Evolutionary conservation across 1,140 invertebrate genomes (phyloP), one percentile per base, ranked within the genome.

Genomic region (Phocides pigmalion): DNA sequence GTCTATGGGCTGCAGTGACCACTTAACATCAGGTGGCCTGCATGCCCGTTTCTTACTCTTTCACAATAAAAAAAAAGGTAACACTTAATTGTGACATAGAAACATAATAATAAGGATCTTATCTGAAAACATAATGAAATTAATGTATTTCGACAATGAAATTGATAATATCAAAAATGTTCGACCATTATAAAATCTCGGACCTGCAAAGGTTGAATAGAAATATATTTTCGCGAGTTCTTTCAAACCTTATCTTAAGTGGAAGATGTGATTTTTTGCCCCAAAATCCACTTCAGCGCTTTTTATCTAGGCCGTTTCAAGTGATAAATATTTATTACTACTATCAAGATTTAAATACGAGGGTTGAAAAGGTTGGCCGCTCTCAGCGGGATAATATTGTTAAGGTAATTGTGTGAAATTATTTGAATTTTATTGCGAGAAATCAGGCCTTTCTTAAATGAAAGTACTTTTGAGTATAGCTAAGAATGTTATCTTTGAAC

Each of bases 281-380:
- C n/a, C 51, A 58, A 63, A 59, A 28, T 42, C 44, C 28, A 46
- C 51, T 63, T 37, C 28, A 39, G 19, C 25, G 42, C 56, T 46
- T 47, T 59, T 72, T 62, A 72, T 68, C 62, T 62, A 47, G 50
- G 54, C 62, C 56, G 20, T 66, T 69, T 70, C 41, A 25, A 44
- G 58, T 65, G 56, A 67, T 64, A 62, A 68, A 58, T 72, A 72
- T 67, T 64, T 64, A 64, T 72, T 66, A 54, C 58, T 47, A 47
- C 56, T 59, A 59, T 59, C 56, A 37, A 35, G 56, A 59, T 59
- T 59, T 59, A 59, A 59, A 59, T 47, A 59, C 42, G 56, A 59
- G 16, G 42, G 42, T 53, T 47, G 41, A 59, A 35, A 59, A 46
- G 42, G 39, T 17, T 56, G 12, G 11, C 11, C 14, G 14, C 25